These are phyloP conservation scores for Sarcophilus harrisii DNA, from an alignment of 2,797 vertebrate species.

Conservation along the genomic window DNA sequence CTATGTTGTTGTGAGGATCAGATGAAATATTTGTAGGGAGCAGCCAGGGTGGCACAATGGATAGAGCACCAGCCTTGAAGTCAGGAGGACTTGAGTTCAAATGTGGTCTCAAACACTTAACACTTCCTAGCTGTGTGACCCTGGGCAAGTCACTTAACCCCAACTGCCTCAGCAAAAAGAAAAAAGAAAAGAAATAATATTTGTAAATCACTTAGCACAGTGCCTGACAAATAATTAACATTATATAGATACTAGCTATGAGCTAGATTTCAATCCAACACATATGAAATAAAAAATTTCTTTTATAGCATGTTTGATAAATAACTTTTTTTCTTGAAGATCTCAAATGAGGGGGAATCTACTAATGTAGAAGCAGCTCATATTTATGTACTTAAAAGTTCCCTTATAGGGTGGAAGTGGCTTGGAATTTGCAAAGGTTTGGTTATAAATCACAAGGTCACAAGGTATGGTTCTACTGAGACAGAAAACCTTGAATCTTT, in stretches of 20 bases:
- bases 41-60: too few relatives aligned
- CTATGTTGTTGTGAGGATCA: background rate
- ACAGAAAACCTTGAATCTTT: too few relatives aligned
- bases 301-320: background rate
- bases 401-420: background rate
- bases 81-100: too few relatives aligned
- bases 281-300: background rate
- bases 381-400: background rate
- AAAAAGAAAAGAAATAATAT: background rate
- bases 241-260: too few relatives aligned
- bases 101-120: too few relatives aligned
- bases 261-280: background rate
- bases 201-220: background rate
- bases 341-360: background rate
- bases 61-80: too few relatives aligned
- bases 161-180: too few relatives aligned
- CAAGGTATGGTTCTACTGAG: too few relatives aligned
- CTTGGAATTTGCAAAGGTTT: too few relatives aligned
- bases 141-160: too few relatives aligned
- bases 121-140: too few relatives aligned
- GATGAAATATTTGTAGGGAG: background rate
- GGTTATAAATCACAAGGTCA: too few relatives aligned
- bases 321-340: background rate
- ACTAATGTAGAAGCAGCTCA: background rate
- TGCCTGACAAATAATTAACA: background rate